Percentiles rank a stretch among this genome's conserved stretches.
Conservation (phyloP, 2,797 vertebrate species). For the Mormyrops attenuatus region DNA sequence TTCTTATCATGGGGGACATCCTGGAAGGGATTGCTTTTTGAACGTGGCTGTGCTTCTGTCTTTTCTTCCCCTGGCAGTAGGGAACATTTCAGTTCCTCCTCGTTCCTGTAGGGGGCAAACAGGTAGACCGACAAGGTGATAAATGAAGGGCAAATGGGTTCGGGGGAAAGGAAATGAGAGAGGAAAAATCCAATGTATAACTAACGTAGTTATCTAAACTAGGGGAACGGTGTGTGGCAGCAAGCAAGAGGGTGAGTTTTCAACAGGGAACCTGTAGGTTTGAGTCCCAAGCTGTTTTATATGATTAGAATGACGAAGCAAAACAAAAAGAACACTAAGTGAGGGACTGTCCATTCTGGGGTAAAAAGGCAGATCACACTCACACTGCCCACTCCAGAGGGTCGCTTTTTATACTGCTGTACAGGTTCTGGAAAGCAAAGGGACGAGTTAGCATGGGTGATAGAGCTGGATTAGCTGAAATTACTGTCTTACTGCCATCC, state of each 20-base stretch:
- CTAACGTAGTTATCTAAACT: neutral
- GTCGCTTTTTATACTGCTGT: constrained; percentile 77
- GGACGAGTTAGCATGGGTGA: neutral
- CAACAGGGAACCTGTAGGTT: neutral
- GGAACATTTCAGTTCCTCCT: constrained; percentile 57
- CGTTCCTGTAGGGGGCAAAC: constrained; percentile 55
- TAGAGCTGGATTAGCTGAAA: neutral
- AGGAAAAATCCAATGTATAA: neutral
- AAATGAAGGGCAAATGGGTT: neutral
- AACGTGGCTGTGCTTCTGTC: constrained; percentile 45
- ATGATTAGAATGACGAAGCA: neutral
- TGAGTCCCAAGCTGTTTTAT: neutral
- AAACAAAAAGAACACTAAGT: neutral
- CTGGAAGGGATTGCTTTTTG: constrained; percentile 72
- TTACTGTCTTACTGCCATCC: neutral
- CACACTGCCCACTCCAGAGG: constrained; percentile 81
- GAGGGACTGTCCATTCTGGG: neutral
- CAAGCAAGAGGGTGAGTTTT: neutral
- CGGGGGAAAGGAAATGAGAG: neutral
- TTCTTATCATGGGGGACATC: constrained; percentile 66
- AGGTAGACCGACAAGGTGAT: neutral
- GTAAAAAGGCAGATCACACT: constrained; percentile 48
- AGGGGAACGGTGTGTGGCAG: neutral
- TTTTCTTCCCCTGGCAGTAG: constrained; percentile 45
- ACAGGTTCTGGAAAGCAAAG: constrained; percentile 62